Conservation (phyloP, 2,113 vertebrate species). For the Uria lomvia region DNA sequence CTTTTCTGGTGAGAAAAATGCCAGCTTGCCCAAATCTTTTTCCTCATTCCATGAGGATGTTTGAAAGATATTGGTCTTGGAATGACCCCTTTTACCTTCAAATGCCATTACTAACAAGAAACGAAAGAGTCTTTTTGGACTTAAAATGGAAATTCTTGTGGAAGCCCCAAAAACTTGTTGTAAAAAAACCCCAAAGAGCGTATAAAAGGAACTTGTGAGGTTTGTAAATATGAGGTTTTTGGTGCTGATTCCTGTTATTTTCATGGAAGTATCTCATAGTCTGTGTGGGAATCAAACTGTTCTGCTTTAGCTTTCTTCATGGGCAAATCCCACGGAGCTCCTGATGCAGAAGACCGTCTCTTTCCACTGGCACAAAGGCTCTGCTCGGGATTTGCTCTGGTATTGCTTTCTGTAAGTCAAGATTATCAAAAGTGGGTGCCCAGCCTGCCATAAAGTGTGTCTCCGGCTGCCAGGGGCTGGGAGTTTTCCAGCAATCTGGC, state of each 20-base stretch:
- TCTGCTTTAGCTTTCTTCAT: not conserved
- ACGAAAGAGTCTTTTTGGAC: not conserved
- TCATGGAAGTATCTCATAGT: not conserved
- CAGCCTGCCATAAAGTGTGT: not conserved
- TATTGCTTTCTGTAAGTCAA: not conserved
- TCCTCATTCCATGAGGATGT: not conserved
- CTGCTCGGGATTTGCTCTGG: not conserved
- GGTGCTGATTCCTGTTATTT: not conserved
- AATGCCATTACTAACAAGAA: not conserved
- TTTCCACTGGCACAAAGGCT: not conserved
- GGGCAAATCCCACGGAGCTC: not conserved
- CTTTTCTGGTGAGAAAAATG: not conserved
- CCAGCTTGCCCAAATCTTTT: not conserved
- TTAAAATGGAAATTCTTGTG: not conserved
- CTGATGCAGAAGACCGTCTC: rapidly evolving
- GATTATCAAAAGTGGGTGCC: not conserved
- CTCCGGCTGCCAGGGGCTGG: not conserved
- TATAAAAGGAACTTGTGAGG: not conserved
- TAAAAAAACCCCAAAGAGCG: not conserved
- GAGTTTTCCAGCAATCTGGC: not conserved
- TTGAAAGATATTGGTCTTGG: not conserved
- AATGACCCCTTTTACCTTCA: not conserved
- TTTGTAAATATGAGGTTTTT: not conserved
- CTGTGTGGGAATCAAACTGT: not conserved
- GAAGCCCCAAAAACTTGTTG: not conserved